Percentiles rank a stretch among this genome's conserved stretches.
Conservation (phyloP, 2,113 vertebrate genomes). For the Catagonus wagneri region DNA sequence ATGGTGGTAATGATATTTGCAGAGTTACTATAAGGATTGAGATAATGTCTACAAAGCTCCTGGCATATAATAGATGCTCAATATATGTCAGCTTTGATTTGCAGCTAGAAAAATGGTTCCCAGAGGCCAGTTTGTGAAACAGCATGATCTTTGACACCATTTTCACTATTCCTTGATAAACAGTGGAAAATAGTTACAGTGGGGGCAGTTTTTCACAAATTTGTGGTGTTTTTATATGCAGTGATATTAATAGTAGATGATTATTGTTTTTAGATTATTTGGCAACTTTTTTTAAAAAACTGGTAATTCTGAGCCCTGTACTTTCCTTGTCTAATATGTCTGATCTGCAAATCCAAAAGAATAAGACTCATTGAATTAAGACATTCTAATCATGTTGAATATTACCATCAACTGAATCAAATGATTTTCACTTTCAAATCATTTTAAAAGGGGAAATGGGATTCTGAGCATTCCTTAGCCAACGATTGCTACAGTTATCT, state of each 20-base stretch:
- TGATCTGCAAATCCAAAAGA: neutral
- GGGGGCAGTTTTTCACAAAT: neutral
- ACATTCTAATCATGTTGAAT: neutral
- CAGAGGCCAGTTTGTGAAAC: neutral
- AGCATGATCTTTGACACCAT: neutral
- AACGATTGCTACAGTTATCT: neutral
- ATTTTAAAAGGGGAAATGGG: neutral
- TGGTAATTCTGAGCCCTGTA: neutral
- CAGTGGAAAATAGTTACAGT: neutral
- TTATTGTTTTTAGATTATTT: constrained; percentile 22
- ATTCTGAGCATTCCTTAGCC: neutral
- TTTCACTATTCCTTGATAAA: neutral
- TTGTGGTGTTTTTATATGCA: neutral
- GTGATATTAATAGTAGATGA: neutral
- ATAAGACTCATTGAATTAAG: neutral
- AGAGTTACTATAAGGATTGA: neutral
- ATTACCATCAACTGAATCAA: neutral
- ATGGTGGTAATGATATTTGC: neutral
- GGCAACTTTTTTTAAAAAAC: neutral
- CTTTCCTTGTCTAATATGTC: neutral
- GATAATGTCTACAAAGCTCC: neutral
- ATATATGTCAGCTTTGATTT: neutral
- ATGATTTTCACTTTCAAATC: neutral
- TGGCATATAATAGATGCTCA: neutral
- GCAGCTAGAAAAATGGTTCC: neutral